These are phyloP conservation scores for Zaprionus africanus DNA, from an alignment of 1,140 invertebrate species.

Conservation along the genomic window DNA sequence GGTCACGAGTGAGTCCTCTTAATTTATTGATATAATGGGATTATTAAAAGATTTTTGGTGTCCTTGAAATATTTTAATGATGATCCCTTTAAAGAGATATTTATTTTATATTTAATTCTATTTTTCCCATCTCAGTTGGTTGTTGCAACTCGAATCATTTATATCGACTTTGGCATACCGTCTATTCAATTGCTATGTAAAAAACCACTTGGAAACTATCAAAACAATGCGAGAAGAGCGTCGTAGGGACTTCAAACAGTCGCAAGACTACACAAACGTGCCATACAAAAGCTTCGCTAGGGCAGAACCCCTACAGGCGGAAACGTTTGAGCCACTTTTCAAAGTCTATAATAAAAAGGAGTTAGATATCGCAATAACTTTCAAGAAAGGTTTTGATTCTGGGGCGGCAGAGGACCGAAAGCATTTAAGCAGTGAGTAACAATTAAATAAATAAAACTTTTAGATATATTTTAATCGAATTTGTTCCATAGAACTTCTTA, in stretches of 20 bases:
- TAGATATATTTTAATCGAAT: neutral
- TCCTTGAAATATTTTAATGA: too few species aligned
- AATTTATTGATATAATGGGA: neutral
- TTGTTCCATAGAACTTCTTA: too few species aligned
- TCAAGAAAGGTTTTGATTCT: neutral
- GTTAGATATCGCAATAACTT: neutral
- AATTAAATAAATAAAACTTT: neutral
- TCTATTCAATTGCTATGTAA: slow-evolving; percentile 6
- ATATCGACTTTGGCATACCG: slow-evolving; percentile 3
- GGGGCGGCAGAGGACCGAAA: neutral
- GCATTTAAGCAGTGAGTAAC: neutral
- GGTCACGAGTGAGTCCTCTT: slow-evolving; percentile 6
- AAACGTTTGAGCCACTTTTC: neutral
- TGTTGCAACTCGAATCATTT: neutral
- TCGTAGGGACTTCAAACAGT: neutral
- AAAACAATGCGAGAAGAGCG: neutral
- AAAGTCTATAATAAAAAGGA: neutral
- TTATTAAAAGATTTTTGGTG: too few species aligned
- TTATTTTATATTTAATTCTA: too few species aligned
- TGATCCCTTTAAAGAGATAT: too few species aligned
- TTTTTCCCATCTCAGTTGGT: neutral
- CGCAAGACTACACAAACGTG: neutral
- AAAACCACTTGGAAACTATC: neutral
- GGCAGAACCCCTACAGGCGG: rapidly evolving
- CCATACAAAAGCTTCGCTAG: neutral